Conservation (phyloP, 1,140 invertebrate genomes). For the Bombus superbus region DNA sequence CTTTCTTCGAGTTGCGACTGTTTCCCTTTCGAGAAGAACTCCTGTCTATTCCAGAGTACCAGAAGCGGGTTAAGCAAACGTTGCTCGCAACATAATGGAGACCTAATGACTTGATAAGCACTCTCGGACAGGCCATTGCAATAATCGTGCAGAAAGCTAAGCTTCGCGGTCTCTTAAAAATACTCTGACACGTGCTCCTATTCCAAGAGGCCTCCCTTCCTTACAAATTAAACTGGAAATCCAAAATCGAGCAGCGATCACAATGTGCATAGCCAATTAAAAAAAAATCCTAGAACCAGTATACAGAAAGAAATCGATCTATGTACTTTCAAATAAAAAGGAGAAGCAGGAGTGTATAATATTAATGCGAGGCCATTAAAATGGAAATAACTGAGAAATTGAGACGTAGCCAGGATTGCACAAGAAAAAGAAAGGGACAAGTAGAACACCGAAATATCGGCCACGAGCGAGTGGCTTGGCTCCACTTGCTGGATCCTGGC, state of each 20-base stretch:
- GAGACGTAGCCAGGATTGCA: not conserved
- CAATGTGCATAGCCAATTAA: too few species aligned
- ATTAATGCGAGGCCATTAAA: not conserved
- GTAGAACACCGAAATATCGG: slow-evolving; percentile 18
- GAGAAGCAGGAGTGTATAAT: not conserved
- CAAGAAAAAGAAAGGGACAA: not conserved
- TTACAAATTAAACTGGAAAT: slow-evolving; percentile 11
- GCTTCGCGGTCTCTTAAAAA: slow-evolving; percentile 30
- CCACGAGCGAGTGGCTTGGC: not conserved
- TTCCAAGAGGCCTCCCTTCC: not conserved
- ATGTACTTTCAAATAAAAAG: not conserved
- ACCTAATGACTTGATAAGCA: slow-evolving; percentile 67
- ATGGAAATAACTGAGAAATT: not conserved
- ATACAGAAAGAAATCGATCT: too few species aligned
- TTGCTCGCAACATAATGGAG: slow-evolving; percentile 51
- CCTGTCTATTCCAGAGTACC: slow-evolving; percentile 24
- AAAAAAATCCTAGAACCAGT: too few species aligned
- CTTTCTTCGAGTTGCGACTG: slow-evolving; percentile 1
- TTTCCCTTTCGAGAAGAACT: slow-evolving; percentile 2
- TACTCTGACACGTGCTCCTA: slow-evolving; percentile 1
- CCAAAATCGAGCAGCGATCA: not conserved
- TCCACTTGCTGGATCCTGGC: slow-evolving; percentile 13
- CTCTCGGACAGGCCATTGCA: not conserved
- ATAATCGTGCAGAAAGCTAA: too few species aligned
- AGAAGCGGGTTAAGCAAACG: slow-evolving; percentile 62